These are phyloP conservation scores for Montipora efflorescens DNA, from an alignment of 64 coral and sea anemone genomes.

Conservation along the genomic window DNA sequence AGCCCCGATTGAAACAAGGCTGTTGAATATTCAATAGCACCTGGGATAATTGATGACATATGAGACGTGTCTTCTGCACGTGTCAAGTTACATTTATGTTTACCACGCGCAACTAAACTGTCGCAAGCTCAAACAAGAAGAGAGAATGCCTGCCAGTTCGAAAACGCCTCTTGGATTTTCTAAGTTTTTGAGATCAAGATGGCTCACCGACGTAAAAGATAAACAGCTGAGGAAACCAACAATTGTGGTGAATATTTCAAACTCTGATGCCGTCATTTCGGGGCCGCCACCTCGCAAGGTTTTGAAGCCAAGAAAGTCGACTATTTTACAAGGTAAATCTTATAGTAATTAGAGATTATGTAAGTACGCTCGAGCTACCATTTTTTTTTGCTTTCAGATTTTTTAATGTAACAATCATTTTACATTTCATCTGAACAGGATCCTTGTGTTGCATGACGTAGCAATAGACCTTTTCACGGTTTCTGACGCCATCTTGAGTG, in stretches of 20 bases:
- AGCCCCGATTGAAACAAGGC: not conserved
- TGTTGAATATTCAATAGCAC: not conserved
- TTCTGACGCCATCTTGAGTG: too few relatives aligned
- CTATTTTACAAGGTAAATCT: slow-evolving; percentile 70
- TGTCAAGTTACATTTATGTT: not conserved
- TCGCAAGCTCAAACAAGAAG: not conserved
- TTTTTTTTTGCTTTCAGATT: too few relatives aligned
- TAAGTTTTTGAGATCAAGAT: slow-evolving; percentile 58
- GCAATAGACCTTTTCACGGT: too few relatives aligned
- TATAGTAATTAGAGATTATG: not conserved
- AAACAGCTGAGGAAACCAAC: slow-evolving; percentile 57
- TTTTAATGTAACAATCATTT: too few relatives aligned
- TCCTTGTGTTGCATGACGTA: too few relatives aligned
- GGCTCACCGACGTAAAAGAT: slow-evolving; percentile 71
- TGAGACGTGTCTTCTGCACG: not conserved
- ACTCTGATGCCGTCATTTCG: slow-evolving; percentile 28
- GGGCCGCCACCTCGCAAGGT: slow-evolving; percentile 24
- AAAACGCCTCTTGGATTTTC: slow-evolving; percentile 61
- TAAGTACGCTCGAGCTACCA: too few relatives aligned
- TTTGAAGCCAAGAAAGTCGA: slow-evolving; percentile 55
- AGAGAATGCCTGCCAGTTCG: slow-evolving; percentile 23
- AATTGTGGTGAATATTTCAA: slow-evolving; percentile 76
- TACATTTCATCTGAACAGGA: too few relatives aligned
- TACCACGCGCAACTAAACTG: not conserved
- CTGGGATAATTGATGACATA: not conserved